Evolutionary conservation across 2,888 invertebrate genomes (phyloP), one percentile per base, ranked within the genome.

Genomic region (Stomorhina lunata): DNA sequence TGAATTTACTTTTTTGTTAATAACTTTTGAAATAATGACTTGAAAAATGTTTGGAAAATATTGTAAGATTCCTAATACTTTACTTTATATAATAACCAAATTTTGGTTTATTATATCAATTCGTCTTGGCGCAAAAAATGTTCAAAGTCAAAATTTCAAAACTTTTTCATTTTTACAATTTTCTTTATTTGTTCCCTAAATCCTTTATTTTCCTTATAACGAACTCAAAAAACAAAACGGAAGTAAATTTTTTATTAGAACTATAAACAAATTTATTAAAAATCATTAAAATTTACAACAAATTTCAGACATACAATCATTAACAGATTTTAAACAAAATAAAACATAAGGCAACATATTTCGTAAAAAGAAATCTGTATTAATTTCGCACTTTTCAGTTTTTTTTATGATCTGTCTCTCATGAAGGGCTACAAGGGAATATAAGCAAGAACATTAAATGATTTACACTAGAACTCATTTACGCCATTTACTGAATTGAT

Each of bases 401-500:
- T 59, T 20, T 43, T 71, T 69, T 20, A 22, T 71, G 15, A n/a
- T 37, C 6, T 66, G 50, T 53, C 25, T 55, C 29, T n/a, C 2
- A 63, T 15, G 15, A 17, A 9, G 27, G 32, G 53, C 40, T 5
- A 15, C 15, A 66, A 20, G 55, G 37, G 72, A 66, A 48, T 10
- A 15, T 5, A 59, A 59, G 15, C 15, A 50, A 43, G 25, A 78
- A 71, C 76, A 84, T 85, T 57, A 84, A 83, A 85, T 86, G 86
- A 85, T 85, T 86, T 85, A 86, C 81, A 81, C 83, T 75, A 82
- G 71, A 79, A 84, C 85, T 84, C 84, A 84, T 85, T 86, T 85
- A 85, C 81, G 84, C 85, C 85, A 84, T 85, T 86, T 85, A 85
- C 83, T 78, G 69, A 76, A 78, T 73, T 86, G 86, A 86, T 86